phyloP scores from a whole-genome alignment of 2,113 vertebrate genomes.

The Onychorhynchus coronatus region DNA sequence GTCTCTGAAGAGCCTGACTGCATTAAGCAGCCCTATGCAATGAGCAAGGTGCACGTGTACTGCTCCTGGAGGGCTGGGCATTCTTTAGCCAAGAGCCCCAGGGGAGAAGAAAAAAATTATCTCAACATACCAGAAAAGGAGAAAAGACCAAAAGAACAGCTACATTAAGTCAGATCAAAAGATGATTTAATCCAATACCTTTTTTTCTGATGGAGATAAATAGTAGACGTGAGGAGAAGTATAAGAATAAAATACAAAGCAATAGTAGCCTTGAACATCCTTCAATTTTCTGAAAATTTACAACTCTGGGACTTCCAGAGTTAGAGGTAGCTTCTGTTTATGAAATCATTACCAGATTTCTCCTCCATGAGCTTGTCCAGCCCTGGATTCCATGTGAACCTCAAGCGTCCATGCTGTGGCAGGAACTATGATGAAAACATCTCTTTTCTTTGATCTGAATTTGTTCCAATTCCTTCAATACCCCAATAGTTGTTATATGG shows the following conservation, averaged over 20 bases:
- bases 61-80: not conserved
- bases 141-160: not conserved
- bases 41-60: not conserved
- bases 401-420: not conserved
- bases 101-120: not conserved
- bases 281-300: not conserved
- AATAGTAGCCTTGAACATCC: not conserved
- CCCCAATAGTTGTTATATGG: not conserved
- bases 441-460: not conserved
- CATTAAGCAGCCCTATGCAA: not conserved
- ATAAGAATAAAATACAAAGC: not conserved
- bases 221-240: not conserved
- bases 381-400: not conserved
- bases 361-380: not conserved
- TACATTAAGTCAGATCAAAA: not conserved
- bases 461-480: not conserved
- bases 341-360: not conserved
- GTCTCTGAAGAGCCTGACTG: constrained; percentile 24
- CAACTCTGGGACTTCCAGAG: not conserved
- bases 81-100: constrained; percentile 3
- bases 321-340: not conserved
- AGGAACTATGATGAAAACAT: not conserved
- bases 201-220: not conserved
- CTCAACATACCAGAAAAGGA: not conserved
- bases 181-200: not conserved